Conservation (phyloP, 2,113 vertebrate genomes). For the Ariopsis seemanni region DNA sequence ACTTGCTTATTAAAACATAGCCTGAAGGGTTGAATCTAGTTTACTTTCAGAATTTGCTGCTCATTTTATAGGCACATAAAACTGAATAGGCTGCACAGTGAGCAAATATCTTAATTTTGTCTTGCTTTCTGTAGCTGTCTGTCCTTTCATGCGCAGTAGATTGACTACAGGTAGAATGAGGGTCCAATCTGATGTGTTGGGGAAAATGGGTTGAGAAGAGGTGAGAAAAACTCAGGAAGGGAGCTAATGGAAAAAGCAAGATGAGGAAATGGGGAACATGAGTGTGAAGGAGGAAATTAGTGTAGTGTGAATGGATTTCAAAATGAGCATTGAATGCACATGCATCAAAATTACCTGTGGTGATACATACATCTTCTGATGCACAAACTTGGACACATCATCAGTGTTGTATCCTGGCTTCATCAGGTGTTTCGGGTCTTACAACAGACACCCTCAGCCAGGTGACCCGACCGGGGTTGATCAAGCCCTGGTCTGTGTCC, state of each 20-base stretch:
- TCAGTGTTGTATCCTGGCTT: too few species aligned
- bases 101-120: neutral
- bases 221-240: conserved; percentile 18
- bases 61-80: conserved; percentile 41
- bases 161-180: conserved; percentile 26
- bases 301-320: conserved; percentile 9
- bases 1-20: conserved; percentile 53
- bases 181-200: conserved; percentile 29
- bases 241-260: conserved; percentile 15
- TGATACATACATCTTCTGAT: too few species aligned
- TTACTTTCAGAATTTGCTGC: conserved; percentile 44
- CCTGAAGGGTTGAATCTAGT: conserved; percentile 45
- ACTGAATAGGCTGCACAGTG: conserved; percentile 9
- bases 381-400: too few species aligned
- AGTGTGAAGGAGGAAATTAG: neutral
- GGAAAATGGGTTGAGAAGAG: conserved; percentile 28
- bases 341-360: neutral
- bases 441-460: too few species aligned
- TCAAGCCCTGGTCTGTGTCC: too few species aligned
- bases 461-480: too few species aligned
- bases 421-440: too few species aligned
- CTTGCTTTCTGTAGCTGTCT: conserved; percentile 5
- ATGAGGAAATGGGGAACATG: neutral
- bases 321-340: neutral
- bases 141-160: neutral